Base-by-base conservation (phyloP, 2,888 invertebrate genomes). In the Timema cristinae region DNA sequence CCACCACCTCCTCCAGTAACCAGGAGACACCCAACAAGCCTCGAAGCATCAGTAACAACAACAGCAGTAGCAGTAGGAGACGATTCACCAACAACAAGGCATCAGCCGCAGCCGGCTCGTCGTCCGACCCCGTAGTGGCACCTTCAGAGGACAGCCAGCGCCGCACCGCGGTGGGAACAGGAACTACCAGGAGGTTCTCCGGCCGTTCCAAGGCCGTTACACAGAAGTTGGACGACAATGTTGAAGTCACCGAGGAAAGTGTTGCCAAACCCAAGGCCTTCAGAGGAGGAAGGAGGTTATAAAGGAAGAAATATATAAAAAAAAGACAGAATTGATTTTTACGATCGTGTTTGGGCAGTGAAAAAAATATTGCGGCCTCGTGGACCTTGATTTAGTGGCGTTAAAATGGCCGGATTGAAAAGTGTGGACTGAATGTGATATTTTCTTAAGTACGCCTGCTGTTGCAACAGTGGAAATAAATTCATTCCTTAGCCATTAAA, bases 51-150 rank as follows among this genome's bases (percentile, higher is more conserved):
- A 32, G 48, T 69, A 66, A 50, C 72, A 49, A 52, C 69, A 69
- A 51, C 67, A 72, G 63, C 69, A 72, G 48, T 54, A 59, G 68
- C 10, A 50, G 72, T 10, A 49, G 74, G 15, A 48, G 71, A n/a
- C 67, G 56, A 66, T 69, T 56, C 71, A 67, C 61, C 59, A 50
- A 50, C 9, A 51, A 48, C 16, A 66, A 59, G 13, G 70, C 68
- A 6, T n/a, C 66, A 1, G 68, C 73, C 11, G 73, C 73, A 5
- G 73, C 70, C 13, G 70, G 71, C 13, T 69, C 73, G 10, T 70
- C 73, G 4, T 52, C 67, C 50, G 74, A 70, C 13, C 72, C 72
- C 10, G 74, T 72, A 13, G 71, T 71, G 13, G 67, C 71, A 15
- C 48, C 70, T 61, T 56, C 51, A 51, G 66, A 47, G 71, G 52